Percentiles rank a stretch among this genome's conserved stretches.
phyloP scores from a whole-genome alignment of 2,797 vertebrate genomes.

The Crax fasciolata region DNA sequence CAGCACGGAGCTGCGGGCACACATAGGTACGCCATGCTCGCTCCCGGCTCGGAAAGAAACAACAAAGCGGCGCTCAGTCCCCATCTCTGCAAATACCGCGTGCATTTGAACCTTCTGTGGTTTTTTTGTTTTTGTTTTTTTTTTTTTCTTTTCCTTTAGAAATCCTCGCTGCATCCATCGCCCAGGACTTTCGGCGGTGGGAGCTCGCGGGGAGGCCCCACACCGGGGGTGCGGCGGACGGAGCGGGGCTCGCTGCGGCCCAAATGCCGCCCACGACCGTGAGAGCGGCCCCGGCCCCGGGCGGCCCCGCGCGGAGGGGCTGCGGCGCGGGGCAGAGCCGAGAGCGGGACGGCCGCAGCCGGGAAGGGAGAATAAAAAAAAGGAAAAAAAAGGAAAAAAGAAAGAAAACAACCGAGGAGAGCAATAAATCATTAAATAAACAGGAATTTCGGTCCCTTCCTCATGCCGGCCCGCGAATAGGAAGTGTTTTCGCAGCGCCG shows the following conservation, averaged over 20 bases:
- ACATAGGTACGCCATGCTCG: background rate
- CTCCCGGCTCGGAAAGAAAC: slow-evolving; percentile 2
- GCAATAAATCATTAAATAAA: slow-evolving; percentile 77
- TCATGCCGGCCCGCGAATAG: slow-evolving; percentile 32
- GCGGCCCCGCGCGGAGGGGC: background rate
- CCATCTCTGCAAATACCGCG: background rate
- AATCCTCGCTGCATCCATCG: background rate
- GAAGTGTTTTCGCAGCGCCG: slow-evolving; percentile 37
- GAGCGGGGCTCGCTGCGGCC: too few species aligned
- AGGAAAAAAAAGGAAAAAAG: fast-evolving
- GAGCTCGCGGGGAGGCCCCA: slow-evolving; percentile 7
- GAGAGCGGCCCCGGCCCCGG: background rate
- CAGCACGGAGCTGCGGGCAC: background rate
- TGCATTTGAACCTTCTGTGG: background rate
- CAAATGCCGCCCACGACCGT: too few species aligned
- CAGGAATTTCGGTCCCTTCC: slow-evolving; percentile 70
- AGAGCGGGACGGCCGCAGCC: fast-evolving
- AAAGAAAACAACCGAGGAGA: slow-evolving; percentile 56
- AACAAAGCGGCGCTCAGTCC: background rate
- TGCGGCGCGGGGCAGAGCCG: background rate
- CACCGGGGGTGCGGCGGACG: background rate
- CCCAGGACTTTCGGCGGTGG: background rate
- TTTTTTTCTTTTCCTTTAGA: slow-evolving; percentile 21
- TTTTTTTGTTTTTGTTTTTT: too few species aligned
- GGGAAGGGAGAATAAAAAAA: too few species aligned